These are phyloP conservation scores for Philereme transversata DNA, from an alignment of 2,888 invertebrate genomes.

Conservation along the genomic window DNA sequence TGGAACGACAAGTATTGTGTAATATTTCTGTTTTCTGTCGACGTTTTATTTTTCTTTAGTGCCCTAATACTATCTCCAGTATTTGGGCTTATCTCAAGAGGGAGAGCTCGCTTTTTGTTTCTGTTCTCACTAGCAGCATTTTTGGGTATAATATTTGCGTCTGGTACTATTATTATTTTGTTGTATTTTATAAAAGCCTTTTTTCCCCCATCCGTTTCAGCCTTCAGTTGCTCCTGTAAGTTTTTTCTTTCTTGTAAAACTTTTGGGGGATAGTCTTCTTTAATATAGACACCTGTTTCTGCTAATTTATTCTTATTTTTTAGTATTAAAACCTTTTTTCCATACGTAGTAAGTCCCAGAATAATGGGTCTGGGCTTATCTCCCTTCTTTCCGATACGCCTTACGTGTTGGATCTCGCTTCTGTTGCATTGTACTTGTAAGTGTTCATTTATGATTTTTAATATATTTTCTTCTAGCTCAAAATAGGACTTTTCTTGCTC, in stretches of 20 bases:
- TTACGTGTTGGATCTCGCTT: conserved; percentile 4
- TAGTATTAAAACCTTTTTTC: conserved; percentile 2
- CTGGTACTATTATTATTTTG: background rate
- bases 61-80: too few relatives aligned
- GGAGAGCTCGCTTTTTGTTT: too few relatives aligned
- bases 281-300: background rate
- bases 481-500: background rate
- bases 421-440: background rate
- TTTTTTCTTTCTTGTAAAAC: conserved; percentile 6
- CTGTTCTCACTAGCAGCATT: too few relatives aligned
- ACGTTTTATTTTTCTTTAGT: too few relatives aligned
- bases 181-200: conserved; percentile 2
- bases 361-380: conserved; percentile 4
- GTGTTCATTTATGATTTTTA: background rate
- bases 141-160: too few relatives aligned
- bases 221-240: conserved; percentile 3
- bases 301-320: background rate
- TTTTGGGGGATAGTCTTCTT: conserved; percentile 7
- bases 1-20: too few relatives aligned
- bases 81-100: too few relatives aligned
- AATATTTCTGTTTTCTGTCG: too few relatives aligned
- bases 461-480: background rate
- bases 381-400: conserved; percentile 3
- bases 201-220: conserved; percentile 2
- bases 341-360: background rate